Evolutionary conservation across 1,140 invertebrate genomes (phyloP), one percentile per base, ranked within the genome.

Genomic region (Metopolophium dirhodum): DNA sequence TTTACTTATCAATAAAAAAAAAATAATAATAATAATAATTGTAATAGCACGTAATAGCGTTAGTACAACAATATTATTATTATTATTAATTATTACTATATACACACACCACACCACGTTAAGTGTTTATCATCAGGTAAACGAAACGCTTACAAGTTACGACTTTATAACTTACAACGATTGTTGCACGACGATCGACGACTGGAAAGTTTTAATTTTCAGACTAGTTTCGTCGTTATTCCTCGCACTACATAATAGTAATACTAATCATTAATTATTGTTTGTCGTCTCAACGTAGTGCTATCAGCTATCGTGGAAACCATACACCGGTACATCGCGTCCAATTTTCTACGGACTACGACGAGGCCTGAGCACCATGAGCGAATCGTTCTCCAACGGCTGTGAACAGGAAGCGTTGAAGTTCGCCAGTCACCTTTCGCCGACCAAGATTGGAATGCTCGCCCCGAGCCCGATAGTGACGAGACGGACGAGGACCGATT

Each of bases 391-490:
- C 82, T 30, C 91, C 22, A 85, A 85, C 49, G 91, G 82, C 2
- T 77, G 61, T n/a, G 91, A 93, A 30, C 30, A 37, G 22, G 91
- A 93, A 20, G 35, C 82, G 9, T 18, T 37, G n/a, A 92, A 54
- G 85, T 45, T 92, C 23, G 35, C 49, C 1, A 51, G 45, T 9
- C 91, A 93, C 35, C 26, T 93, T 35, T 93, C 91, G 7, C 91
- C 91, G 49, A 93, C 45, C 35, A 93, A 86, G 51, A n/a, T 1
- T 6, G 91, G 91, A 6, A 41, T 93, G 49, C 91, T 93, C n/a
- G 77, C 91, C 94, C 97, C 97, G 30, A 97, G 97, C 95, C 97
- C 97, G 30, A 96, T 98, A 94, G 97, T 97, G 85, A 98, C 97
- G 18, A 96, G 97, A 94, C 95, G 97, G 94, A 98, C 96, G 94